These are phyloP conservation scores for Turritopsis dohrnii DNA, from an alignment of 30 jellyfish, hydroid and myxozoan species.

Conservation along the genomic window DNA sequence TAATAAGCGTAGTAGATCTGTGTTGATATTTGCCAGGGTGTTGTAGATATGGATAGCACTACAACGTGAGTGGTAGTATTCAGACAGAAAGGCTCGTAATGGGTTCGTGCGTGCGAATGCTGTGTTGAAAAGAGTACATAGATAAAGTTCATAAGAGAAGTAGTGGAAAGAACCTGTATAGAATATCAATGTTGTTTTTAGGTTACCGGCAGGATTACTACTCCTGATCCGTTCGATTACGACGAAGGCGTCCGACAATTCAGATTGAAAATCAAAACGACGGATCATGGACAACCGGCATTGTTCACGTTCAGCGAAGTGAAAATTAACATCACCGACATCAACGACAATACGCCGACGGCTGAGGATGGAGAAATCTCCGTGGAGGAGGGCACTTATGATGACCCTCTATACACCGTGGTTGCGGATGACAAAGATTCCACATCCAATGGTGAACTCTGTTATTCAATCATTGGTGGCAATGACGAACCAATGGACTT, in stretches of 20 bases:
- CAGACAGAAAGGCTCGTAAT: no score
- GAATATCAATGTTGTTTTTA: no score
- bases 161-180: no score
- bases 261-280: not conserved
- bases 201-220: not conserved
- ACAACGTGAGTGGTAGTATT: no score
- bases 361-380: not conserved
- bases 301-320: not conserved
- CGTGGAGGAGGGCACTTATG: not conserved
- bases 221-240: not conserved
- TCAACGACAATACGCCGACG: not conserved
- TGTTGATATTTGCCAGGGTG: no score
- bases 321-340: not conserved
- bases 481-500: not conserved
- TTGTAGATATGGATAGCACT: no score
- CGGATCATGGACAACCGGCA: not conserved
- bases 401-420: not conserved
- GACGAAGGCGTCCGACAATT: not conserved
- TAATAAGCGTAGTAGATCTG: no score
- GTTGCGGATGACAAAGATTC: not conserved
- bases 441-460: not conserved
- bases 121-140: no score
- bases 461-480: not conserved
- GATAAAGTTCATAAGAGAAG: no score
- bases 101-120: no score